These are phyloP conservation scores for Drosophila seguyi DNA, from an alignment of 1,140 invertebrate genomes.

Conservation along the genomic window DNA sequence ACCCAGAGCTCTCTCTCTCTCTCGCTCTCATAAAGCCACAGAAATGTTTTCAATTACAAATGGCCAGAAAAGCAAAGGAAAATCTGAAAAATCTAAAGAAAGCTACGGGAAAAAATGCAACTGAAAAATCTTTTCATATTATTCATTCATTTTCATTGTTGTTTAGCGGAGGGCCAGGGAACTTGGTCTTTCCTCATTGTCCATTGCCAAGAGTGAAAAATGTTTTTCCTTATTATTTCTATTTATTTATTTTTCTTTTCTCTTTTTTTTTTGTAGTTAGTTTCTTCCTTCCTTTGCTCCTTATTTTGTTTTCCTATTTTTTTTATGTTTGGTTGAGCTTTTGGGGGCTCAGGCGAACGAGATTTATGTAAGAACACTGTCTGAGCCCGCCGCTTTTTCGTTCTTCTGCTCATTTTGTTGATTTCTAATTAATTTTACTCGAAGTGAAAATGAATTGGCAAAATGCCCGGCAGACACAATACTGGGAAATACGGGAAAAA, in stretches of 20 bases:
- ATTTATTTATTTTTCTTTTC: constrained; percentile 24
- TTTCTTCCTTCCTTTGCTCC: constrained; percentile 18
- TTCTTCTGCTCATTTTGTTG: constrained; percentile 71
- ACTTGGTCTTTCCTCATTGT: constrained; percentile 38
- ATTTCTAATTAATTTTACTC: constrained; percentile 76
- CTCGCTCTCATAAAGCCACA: constrained; percentile 15
- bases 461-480: constrained; percentile 61
- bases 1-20: not conserved
- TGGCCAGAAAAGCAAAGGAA: constrained; percentile 7
- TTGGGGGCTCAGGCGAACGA: constrained; percentile 41
- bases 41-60: constrained; percentile 64
- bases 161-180: constrained; percentile 26
- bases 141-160: constrained; percentile 75
- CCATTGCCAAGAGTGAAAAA: constrained; percentile 57
- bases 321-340: constrained; percentile 31
- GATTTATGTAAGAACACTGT: constrained; percentile 63
- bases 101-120: constrained; percentile 48
- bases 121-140: constrained; percentile 67
- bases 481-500: constrained; percentile 5
- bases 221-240: constrained; percentile 43
- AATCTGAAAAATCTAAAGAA: not conserved
- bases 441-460: constrained; percentile 78
- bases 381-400: constrained; percentile 29
- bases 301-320: constrained; percentile 14
- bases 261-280: constrained; percentile 4